Base-by-base conservation (phyloP, 1,140 invertebrate species). In the Calosoma granatense region DNA sequence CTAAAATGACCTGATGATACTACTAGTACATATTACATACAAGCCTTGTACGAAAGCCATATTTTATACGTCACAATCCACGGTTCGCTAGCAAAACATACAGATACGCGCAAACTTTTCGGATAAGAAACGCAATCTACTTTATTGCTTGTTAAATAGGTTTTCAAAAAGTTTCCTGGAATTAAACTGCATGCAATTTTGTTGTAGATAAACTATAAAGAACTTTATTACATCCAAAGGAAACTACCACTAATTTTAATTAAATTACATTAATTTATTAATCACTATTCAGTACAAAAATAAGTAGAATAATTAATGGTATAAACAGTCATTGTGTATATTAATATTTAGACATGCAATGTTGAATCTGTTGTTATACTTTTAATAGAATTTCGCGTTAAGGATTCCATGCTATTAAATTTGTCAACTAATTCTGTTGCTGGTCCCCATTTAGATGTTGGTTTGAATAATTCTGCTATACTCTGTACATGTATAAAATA, bases 381-480 rank as follows among this genome's bases (percentile, higher is more conserved):
- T 47, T 47, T 47, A 4, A 47, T 47, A 3, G 41, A 47, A 17
- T 47, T 47, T 4, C 41, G 41, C 17, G 41, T 54, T 54, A 55
- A 39, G 1, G 30, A 23, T 39, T 55, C 20, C 19, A 14, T 55
- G 2, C 22, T 55, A 54, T 43, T 52, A 19, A 36, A 51, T 20
- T 57, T 57, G 36, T 12, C 6, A 55, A 54, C 43, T 57, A 59
- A 58, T 67, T 66, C 3, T 4, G 15, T 17, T 11, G 41, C 41
- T 17, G 73, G 66, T 39, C 64, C 65, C 73, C 73, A 75, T 17
- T 63, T 60, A 26, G 60, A 56, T 22, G 68, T 63, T 15, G 70
- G 66, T 55, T 57, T 60, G 52, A 74, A 70, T 59, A 72, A 64
- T 54, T 64, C 67, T 36, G 26, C 41, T 56, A 69, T 67, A 23